Conservation (phyloP, 2,888 invertebrate genomes). For the Clanis bilineata region DNA sequence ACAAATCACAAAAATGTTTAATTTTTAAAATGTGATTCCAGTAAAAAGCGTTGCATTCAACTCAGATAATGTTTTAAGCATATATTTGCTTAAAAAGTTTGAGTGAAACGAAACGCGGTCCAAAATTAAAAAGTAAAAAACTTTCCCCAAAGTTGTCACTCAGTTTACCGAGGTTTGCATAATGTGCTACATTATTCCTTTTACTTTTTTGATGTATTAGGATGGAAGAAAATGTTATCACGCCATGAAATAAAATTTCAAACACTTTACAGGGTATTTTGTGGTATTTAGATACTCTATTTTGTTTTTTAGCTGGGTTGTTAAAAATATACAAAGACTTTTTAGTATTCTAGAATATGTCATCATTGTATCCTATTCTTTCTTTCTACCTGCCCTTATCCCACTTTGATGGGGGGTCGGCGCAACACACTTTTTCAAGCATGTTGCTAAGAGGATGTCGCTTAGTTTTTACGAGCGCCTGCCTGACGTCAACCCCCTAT, state of each 20-base stretch:
- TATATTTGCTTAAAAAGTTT: slow-evolving; percentile 14
- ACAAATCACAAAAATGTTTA: background rate
- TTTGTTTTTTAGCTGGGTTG: background rate
- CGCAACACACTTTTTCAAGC: no score
- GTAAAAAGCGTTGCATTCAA: slow-evolving; percentile 7
- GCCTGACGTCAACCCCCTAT: no score
- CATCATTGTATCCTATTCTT: no score
- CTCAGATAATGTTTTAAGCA: slow-evolving; percentile 16
- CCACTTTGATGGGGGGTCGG: no score
- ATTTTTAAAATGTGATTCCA: background rate
- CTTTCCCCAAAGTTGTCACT: slow-evolving; percentile 24
- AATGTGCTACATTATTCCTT: slow-evolving; percentile 51
- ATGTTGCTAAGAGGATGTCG: no score
- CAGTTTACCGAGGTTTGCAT: slow-evolving; percentile 57
- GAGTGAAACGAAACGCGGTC: slow-evolving; percentile 15
- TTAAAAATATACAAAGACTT: no score
- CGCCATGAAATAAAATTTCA: background rate
- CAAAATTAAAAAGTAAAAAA: slow-evolving; percentile 12
- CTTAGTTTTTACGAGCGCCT: no score
- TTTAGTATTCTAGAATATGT: no score
- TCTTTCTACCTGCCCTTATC: no score
- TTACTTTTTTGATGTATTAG: slow-evolving; percentile 31
- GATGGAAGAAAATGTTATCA: slow-evolving; percentile 6
- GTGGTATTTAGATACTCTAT: background rate
- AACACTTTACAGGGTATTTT: background rate